Conservation (phyloP, 2,888 invertebrate species). For the Tanypteryx hageni region DNA sequence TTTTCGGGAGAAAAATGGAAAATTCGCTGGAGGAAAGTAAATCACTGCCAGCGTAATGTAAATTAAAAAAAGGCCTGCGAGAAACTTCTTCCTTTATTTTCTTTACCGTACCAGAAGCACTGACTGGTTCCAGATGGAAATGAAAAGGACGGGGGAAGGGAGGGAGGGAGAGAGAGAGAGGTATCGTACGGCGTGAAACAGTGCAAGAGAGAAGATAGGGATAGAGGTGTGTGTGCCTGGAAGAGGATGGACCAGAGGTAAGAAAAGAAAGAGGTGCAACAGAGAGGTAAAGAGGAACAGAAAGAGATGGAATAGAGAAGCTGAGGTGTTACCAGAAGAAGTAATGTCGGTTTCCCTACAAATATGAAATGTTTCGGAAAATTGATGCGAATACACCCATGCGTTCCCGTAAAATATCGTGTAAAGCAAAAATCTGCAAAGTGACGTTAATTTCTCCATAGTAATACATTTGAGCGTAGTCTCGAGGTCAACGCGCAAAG, state of each 20-base stretch:
- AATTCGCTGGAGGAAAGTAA: conserved; percentile 6
- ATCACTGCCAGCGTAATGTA: conserved; percentile 32
- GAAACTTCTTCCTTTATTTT: conserved; percentile 5
- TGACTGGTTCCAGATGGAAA: conserved; percentile 12
- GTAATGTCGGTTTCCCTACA: no score
- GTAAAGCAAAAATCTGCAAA: no score
- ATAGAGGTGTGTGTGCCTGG: no score
- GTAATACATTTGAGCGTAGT: no score
- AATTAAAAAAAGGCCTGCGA: conserved; percentile 19
- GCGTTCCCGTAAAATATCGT: no score
- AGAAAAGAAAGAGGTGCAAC: not conserved
- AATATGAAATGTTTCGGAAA: no score
- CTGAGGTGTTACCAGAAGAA: no score
- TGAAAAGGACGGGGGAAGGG: not conserved
- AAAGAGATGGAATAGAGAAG: no score
- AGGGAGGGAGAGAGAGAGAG: not conserved
- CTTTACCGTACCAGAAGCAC: not conserved
- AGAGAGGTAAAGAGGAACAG: not conserved
- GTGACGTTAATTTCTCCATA: no score
- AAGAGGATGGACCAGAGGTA: no score
- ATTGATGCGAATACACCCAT: no score
- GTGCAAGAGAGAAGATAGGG: not conserved
- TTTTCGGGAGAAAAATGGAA: not conserved
- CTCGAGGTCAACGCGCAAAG: no score
- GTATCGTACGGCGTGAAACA: not conserved